A percentile compares a stretch with the other conserved stretches of the same genome.
Conservation (phyloP, 1,140 invertebrate species). For the Agraylea sexmaculata region DNA sequence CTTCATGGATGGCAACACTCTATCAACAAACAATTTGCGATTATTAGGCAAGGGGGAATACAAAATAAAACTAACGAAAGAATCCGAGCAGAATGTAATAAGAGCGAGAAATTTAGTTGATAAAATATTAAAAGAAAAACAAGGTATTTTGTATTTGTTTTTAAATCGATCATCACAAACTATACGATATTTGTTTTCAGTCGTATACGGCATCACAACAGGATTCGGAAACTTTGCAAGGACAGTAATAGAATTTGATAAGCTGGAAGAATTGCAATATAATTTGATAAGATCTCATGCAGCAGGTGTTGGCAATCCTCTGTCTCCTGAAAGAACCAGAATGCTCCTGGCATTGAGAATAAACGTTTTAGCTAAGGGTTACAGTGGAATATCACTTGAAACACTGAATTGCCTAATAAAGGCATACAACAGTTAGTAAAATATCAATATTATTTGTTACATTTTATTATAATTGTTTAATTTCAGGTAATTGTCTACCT, state of each 20-base stretch:
- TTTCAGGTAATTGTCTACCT: constrained; percentile 53
- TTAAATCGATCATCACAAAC: background rate
- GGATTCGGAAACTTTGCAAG: constrained; percentile 66
- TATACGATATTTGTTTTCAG: constrained; percentile 28
- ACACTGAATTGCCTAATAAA: constrained; percentile 52
- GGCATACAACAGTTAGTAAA: constrained; percentile 54
- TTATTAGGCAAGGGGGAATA: constrained; percentile 45
- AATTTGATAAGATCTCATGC: constrained; percentile 63
- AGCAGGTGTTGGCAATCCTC: constrained; percentile 55
- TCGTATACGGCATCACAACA: constrained; percentile 67
- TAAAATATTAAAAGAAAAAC: constrained; percentile 47
- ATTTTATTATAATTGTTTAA: background rate
- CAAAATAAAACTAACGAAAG: constrained; percentile 47
- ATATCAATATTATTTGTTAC: background rate
- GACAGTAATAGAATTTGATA: constrained; percentile 45
- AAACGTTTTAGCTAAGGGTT: constrained; percentile 62
- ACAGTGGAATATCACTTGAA: constrained; percentile 54
- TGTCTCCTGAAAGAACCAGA: constrained; percentile 49
- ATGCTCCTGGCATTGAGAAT: constrained; percentile 62
- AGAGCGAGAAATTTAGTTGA: constrained; percentile 48
- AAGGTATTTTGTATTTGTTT: constrained; percentile 31
- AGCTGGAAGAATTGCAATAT: constrained; percentile 52
- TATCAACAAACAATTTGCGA: constrained; percentile 47
- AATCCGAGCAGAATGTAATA: constrained; percentile 42
- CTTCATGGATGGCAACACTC: constrained; percentile 45